These are phyloP conservation scores for Parazoanthus atlanticus DNA, from an alignment of 92 coral and sea anemone species.

Conservation along the genomic window DNA sequence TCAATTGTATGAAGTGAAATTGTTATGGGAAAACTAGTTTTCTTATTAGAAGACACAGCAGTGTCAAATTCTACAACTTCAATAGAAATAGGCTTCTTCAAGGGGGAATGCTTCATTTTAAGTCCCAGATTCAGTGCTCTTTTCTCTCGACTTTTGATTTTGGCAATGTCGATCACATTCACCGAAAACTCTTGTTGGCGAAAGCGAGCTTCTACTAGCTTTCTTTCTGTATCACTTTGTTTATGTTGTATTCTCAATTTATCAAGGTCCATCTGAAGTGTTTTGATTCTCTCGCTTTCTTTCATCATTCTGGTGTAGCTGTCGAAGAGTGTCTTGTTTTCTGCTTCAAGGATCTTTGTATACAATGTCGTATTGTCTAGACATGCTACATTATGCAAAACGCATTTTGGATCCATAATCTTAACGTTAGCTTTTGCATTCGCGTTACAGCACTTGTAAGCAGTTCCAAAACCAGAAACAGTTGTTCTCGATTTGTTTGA, in stretches of 20 bases:
- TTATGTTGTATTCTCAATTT: conserved; percentile 42
- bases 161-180: conserved; percentile 42
- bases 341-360: background rate
- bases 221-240: conserved; percentile 28
- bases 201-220: conserved; percentile 56
- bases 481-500: background rate
- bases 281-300: conserved; percentile 24
- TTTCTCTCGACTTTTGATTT: conserved; percentile 35
- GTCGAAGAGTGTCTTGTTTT: conserved; percentile 35
- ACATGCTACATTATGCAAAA: conserved; percentile 42
- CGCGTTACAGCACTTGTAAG: conserved; percentile 36
- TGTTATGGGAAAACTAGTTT: conserved; percentile 50
- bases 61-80: conserved; percentile 43
- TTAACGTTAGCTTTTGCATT: background rate
- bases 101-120: conserved; percentile 36
- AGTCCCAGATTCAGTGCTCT: conserved; percentile 56
- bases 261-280: conserved; percentile 52
- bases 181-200: conserved; percentile 47
- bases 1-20: conserved; percentile 34
- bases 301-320: conserved; percentile 40
- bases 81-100: conserved; percentile 40
- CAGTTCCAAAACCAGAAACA: conserved; percentile 18
- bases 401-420: conserved; percentile 52
- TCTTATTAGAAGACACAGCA: conserved; percentile 39
- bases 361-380: background rate